Base-by-base conservation (phyloP, 1,140 invertebrate genomes). In the Periplaneta americana region DNA sequence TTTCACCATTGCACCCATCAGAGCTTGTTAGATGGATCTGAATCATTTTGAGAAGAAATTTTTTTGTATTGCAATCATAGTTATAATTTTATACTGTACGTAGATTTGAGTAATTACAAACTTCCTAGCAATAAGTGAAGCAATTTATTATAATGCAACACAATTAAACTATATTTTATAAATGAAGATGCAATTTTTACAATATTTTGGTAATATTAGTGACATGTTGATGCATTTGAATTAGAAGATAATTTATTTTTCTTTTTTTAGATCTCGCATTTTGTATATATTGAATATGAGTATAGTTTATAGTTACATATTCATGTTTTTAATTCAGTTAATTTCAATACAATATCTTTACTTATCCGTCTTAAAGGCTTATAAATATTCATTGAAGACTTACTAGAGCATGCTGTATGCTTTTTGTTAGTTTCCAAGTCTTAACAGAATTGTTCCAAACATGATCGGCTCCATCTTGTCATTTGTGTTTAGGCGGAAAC, bases 1-100 rank as follows among this genome's bases (percentile, higher is more conserved):
- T 81, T 81, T 81, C 80, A 81, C 80, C 74, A 81, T 81, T 81
- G 80, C 80, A 81, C 80, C 34, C 35, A 74, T 74, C n/a, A 34
- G 75, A 39, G 66, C 80, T 81, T 81, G 74, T 75, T 66, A 66
- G 48, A 66, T 66, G 48, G 48, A 66, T 66, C 1, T 28, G 9
- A 66, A 11, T 28, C 48, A 66, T 66, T 66, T 28, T 66, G 22
- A 66, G 48, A 66, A 66, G n/a, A 66, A 6, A 1, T 4, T 66
- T 66, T 66, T 66, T 66, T 66, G 48, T 66, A 28, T 66, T 66
- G 22, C 48, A 66, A 28, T n/a, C n/a, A n/a, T n/a, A n/a, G n/a
- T n/a, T n/a, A n/a, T n/a, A n/a, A n/a, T 66, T 66, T n/a, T 13
- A 10, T 57, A n/a, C 28, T 66, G 48, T 66, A 66, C 28, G 48